phyloP scores from a whole-genome alignment of 2,113 vertebrate species.

The Cynocephalus volans region DNA sequence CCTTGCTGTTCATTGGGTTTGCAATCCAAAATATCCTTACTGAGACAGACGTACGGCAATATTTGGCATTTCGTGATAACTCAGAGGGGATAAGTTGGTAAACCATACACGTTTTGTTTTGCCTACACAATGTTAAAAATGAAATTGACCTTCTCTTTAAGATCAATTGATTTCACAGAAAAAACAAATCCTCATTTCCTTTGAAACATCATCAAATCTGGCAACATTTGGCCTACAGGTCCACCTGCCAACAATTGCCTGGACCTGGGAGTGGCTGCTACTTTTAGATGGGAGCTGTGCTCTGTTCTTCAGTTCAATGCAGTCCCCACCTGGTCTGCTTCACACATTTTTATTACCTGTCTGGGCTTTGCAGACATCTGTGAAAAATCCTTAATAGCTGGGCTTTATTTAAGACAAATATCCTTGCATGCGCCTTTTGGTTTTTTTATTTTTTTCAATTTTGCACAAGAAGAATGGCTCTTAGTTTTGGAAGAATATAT shows the following conservation, averaged over 20 bases:
- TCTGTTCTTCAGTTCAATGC: background rate
- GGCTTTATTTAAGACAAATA: background rate
- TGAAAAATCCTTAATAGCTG: background rate
- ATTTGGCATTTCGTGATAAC: background rate
- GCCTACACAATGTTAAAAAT: background rate
- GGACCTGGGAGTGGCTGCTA: background rate
- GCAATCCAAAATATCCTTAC: background rate
- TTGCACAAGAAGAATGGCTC: background rate
- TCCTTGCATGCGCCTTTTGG: background rate
- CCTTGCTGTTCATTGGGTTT: background rate
- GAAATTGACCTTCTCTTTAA: background rate
- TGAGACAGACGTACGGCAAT: background rate
- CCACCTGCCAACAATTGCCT: background rate
- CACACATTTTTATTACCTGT: background rate
- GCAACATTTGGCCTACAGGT: background rate
- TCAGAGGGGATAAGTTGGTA: background rate
- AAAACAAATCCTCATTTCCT: background rate
- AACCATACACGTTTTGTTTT: slow-evolving; percentile 16
- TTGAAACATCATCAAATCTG: background rate
- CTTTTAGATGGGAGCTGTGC: background rate
- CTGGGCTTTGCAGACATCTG: background rate
- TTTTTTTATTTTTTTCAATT: slow-evolving; percentile 18
- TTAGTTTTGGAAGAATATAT: background rate
- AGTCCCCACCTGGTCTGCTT: background rate
- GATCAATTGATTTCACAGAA: background rate